Base-by-base conservation (phyloP, 2,113 vertebrate genomes). In the Rallus limicola region DNA sequence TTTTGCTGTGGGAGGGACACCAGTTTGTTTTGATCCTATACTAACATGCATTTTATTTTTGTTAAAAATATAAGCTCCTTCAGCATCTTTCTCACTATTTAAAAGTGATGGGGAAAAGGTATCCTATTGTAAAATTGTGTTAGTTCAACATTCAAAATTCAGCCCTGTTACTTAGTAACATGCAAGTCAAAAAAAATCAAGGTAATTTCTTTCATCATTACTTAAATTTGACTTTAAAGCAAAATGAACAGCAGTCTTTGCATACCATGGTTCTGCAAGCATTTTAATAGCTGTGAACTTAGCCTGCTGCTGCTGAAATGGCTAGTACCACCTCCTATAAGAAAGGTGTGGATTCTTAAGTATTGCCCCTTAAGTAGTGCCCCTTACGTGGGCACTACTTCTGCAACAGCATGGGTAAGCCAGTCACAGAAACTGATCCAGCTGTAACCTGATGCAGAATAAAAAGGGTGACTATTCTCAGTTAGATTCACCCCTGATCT, bases 41-140 rank as follows among this genome's bases (percentile, higher is more conserved):
- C 26, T 58, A 89, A 74, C 12, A 42, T 2, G 21, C 5, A 40
- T 31, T 78, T 89, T 40, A 48, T n/a, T 81, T 92, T 64, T 90
- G 42, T 53, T 56, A 85, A 5, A 28, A 85, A 60, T 38, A n/a
- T 5, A 31, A 70, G 7, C 9, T 62, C 24, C 36, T 26, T 55
- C 21, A 56, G 34, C 9, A 71, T 7, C 42, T 53, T 81, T 17
- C 42, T 46, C 44, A 46, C 44, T 46, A 46, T 46, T 46, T 46
- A 9, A 46, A 46, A 46, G 17, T 46, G 44, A 46, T 46, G 17
- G 44, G 44, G 18, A 46, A 46, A 46, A 46, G 38, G 38, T 69
- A 56, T 18, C 59, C 62, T 33, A 12, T 40, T 1, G 1, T n/a
- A 68, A 68, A 71, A 67, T 1, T 24, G 0, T 11, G 5, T 62